phyloP scores from a whole-genome alignment of 2,888 invertebrate species.

The Eupeodes latifasciatus region DNA sequence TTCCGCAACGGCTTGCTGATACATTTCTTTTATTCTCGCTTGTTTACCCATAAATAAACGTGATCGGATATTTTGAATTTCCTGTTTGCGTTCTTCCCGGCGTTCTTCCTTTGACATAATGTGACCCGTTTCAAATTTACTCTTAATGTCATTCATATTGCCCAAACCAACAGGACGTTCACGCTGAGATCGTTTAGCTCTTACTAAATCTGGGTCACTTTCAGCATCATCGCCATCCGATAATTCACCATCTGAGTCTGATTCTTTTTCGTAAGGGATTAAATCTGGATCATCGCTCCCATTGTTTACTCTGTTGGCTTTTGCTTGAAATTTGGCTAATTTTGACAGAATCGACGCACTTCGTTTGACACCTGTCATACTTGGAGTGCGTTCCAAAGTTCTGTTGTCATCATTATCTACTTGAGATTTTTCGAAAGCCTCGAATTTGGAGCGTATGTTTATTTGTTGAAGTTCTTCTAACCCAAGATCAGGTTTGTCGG shows the following conservation, averaged over 20 bases:
- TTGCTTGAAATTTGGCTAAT: conserved; percentile 92
- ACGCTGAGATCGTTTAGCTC: conserved; percentile 86
- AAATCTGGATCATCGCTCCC: conserved; percentile 91
- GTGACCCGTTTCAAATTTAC: conserved; percentile 91
- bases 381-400: conserved; percentile 58
- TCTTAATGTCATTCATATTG: conserved; percentile 92
- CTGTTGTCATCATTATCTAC: conserved; percentile 79
- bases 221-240: conserved; percentile 86
- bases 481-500: conserved; percentile 93
- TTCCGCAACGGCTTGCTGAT: conserved; percentile 94
- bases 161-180: conserved; percentile 92
- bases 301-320: conserved; percentile 91
- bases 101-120: conserved; percentile 87
- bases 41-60: conserved; percentile 95
- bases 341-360: conserved; percentile 92
- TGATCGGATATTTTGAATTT: conserved; percentile 94
- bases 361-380: conserved; percentile 85
- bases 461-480: conserved; percentile 92
- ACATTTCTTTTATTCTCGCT: conserved; percentile 95
- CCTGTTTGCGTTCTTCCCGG: conserved; percentile 93
- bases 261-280: conserved; percentile 86
- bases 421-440: conserved; percentile 89
- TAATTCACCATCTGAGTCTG: conserved; percentile 50
- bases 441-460: conserved; percentile 93
- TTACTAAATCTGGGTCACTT: conserved; percentile 85